Evolutionary conservation across 1,140 invertebrate genomes (phyloP), one percentile per base, ranked within the genome.

Genomic region (Notospermus geniculatus): DNA sequence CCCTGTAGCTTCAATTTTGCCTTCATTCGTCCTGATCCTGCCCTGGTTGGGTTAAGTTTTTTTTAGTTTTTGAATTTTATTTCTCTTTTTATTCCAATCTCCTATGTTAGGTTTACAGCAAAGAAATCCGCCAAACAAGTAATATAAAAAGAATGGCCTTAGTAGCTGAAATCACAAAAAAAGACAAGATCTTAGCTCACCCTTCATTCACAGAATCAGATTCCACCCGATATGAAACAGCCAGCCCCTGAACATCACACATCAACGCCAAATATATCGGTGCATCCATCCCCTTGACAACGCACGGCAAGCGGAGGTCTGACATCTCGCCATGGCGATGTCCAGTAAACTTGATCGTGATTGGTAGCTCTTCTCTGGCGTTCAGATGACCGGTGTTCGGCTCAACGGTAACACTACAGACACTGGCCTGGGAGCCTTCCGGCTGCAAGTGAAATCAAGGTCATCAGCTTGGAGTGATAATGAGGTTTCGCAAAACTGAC

Each of bases 271-370:
- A 45, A 59, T 61, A 66, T 15, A 74, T 59, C 5, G 69, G 65
- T 7, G 53, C 32, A 11, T 68, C 59, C 59, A 75, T 70, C 2
- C 71, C 73, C 23, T 64, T 62, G 39, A 76, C 60, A 25, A 59
- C 43, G 56, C 73, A 75, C 15, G 71, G 70, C 9, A 76, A 30
- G n/a, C 60, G 36, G 11, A 76, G 43, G n/a, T 76, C 73, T 46
- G 55, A 53, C 30, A 71, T 69, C 15, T 66, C 59, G 13, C 63
- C 65, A 71, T 73, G 56, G 57, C 58, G 57, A 23, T 50, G 54
- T 2, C 68, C 64, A 39, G 52, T 58, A 58, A 74, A 74, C 32
- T 59, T 54, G 25, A 74, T 29, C n/a, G 25, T 45, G 17, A 76
- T 54, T 9, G 13, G 2, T 45, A 60, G 65, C 30, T 70, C 57